Conservation (phyloP, 2,113 vertebrate species). For the Actinemys pallida region DNA sequence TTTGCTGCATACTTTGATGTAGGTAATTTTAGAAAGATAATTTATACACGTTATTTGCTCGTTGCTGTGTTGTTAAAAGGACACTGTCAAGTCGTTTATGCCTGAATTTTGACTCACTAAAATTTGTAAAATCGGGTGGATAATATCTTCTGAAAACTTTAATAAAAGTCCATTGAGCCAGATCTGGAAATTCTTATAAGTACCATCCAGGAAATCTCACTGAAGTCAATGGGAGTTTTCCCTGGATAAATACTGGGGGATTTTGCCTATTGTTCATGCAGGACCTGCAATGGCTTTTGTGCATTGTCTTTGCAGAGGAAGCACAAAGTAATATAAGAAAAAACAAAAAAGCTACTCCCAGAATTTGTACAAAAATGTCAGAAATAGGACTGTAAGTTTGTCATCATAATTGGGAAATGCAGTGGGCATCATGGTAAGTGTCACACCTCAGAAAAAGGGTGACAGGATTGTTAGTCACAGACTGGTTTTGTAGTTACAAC, state of each 20-base stretch:
- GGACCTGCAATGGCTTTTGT: not conserved
- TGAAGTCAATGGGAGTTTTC: not conserved
- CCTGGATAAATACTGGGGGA: not conserved
- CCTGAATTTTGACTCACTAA: not conserved
- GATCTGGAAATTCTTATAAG: not conserved
- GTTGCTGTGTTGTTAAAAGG: not conserved
- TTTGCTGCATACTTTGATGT: slow-evolving; percentile 98
- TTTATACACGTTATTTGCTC: not conserved
- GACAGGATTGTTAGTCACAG: not conserved
- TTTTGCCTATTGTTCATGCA: not conserved
- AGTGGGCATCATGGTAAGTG: not conserved
- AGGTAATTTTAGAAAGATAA: slow-evolving; percentile 73
- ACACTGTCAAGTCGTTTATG: not conserved
- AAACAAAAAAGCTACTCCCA: not conserved
- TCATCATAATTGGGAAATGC: not conserved
- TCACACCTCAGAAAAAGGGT: not conserved
- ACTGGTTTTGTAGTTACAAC: not conserved
- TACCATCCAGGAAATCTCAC: not conserved
- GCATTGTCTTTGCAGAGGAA: not conserved
- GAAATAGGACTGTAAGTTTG: not conserved
- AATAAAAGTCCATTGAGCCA: not conserved
- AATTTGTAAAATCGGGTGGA: not conserved
- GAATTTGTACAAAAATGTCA: not conserved
- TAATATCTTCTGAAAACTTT: not conserved
- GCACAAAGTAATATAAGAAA: not conserved